phyloP scores from a whole-genome alignment of 2,113 vertebrate genomes.

The Bolborhynchus lineola region DNA sequence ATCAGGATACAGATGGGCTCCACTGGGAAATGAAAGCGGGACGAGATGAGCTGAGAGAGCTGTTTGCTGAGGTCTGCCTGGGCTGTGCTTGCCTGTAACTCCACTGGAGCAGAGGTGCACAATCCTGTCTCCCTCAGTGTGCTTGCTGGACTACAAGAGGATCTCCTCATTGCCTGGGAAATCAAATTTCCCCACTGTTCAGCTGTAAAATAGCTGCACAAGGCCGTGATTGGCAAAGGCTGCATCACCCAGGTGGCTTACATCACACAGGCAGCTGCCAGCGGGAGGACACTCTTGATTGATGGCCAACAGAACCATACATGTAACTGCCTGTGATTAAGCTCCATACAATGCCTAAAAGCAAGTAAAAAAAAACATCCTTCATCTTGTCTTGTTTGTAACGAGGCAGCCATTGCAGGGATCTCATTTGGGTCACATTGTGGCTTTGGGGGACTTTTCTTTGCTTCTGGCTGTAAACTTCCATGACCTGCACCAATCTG shows the following conservation, averaged over 20 bases:
- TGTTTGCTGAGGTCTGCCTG: neutral
- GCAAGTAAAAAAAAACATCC: conserved; percentile 61
- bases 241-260: conserved; percentile 25
- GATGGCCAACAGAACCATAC: conserved; percentile 60
- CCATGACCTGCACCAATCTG: conserved; percentile 25
- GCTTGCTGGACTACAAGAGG: neutral
- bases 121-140: neutral
- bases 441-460: neutral
- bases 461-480: conserved; percentile 30
- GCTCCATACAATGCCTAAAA: conserved; percentile 54
- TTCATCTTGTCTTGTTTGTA: conserved; percentile 45
- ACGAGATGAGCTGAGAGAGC: neutral
- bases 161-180: neutral
- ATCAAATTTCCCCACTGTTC: neutral
- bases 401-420: conserved; percentile 27
- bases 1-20: neutral
- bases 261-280: conserved; percentile 66
- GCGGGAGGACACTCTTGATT: conserved; percentile 54
- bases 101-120: neutral
- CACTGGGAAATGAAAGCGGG: neutral
- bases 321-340: conserved; percentile 61
- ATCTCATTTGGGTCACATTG: conserved; percentile 26
- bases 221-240: conserved; percentile 20
- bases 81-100: neutral
- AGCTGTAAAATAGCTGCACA: conserved; percentile 9